These are phyloP conservation scores for Drosophila buzzatii DNA, from an alignment of 2,888 invertebrate genomes.

Conservation along the genomic window DNA sequence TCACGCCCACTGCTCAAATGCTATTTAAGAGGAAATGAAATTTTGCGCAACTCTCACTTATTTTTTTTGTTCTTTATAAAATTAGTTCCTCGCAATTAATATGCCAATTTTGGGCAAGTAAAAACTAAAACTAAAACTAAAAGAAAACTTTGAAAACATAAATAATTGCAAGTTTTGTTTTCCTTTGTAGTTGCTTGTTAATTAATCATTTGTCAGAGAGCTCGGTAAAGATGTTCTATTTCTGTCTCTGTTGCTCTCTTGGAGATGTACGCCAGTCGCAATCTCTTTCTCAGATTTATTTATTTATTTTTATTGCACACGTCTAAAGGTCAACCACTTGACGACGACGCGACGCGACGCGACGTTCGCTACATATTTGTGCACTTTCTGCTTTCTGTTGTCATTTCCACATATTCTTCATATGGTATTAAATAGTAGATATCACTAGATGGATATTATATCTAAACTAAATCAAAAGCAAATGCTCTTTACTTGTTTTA, in stretches of 20 bases:
- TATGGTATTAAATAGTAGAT: constrained; percentile 22
- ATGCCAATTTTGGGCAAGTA: constrained; percentile 44
- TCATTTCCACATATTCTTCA: constrained; percentile 21
- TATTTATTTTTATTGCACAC: constrained; percentile 61
- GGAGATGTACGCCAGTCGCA: constrained; percentile 16
- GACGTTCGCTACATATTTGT: constrained; percentile 20
- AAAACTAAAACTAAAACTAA: background rate
- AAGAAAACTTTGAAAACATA: constrained; percentile 3
- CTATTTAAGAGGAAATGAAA: constrained; percentile 40
- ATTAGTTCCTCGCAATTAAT: constrained; percentile 5
- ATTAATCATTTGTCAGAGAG: constrained; percentile 70
- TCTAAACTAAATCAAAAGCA: background rate
- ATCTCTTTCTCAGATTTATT: constrained; percentile 56
- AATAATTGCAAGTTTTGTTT: constrained; percentile 26
- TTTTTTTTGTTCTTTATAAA: background rate
- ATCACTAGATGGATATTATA: background rate
- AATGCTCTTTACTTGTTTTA: background rate
- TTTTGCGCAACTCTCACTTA: constrained; percentile 8
- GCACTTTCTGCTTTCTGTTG: constrained; percentile 10
- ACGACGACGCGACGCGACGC: constrained; percentile 27
- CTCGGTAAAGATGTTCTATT: constrained; percentile 31
- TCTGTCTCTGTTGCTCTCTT: background rate
- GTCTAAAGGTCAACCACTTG: constrained; percentile 73
- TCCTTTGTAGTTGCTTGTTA: constrained; percentile 48
- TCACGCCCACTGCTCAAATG: constrained; percentile 22